phyloP scores from a whole-genome alignment of 2,113 vertebrate species.

The Epinephelus cyanopodus region DNA sequence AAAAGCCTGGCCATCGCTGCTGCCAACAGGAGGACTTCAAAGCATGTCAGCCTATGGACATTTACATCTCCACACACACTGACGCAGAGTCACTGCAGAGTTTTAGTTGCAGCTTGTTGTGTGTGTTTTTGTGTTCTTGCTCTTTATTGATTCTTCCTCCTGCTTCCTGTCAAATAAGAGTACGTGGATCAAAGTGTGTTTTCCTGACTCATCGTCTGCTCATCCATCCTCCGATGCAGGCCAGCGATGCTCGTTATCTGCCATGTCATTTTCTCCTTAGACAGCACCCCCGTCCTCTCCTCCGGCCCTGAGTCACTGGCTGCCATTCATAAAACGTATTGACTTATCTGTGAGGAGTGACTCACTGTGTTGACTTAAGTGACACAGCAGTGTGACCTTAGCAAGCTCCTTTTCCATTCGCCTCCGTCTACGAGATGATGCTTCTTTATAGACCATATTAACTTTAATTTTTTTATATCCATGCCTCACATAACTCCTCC shows the following conservation, averaged over 20 bases:
- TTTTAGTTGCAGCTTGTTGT: neutral
- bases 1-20: slow-evolving; percentile 30
- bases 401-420: slow-evolving; percentile 31
- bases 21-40: slow-evolving; percentile 31
- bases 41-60: neutral
- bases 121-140: neutral
- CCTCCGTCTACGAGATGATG: slow-evolving; percentile 19
- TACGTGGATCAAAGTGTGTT: neutral
- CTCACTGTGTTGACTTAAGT: slow-evolving; percentile 34
- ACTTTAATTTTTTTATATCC: slow-evolving; percentile 14
- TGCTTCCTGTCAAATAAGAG: neutral
- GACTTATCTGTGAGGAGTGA: slow-evolving; percentile 39
- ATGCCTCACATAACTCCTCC: neutral
- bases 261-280: neutral
- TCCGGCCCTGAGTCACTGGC: slow-evolving; percentile 21
- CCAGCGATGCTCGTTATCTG: neutral
- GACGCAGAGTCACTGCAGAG: neutral
- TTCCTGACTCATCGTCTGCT: neutral
- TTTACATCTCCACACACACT: neutral
- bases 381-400: slow-evolving; percentile 22
- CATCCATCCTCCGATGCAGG: neutral
- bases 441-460: neutral
- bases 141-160: neutral
- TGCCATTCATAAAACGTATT: slow-evolving; percentile 50
- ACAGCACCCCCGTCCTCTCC: neutral